A percentile compares a stretch with the other conserved stretches of the same genome.
phyloP scores from a whole-genome alignment of 2,888 invertebrate genomes.

The Busseola fusca region DNA sequence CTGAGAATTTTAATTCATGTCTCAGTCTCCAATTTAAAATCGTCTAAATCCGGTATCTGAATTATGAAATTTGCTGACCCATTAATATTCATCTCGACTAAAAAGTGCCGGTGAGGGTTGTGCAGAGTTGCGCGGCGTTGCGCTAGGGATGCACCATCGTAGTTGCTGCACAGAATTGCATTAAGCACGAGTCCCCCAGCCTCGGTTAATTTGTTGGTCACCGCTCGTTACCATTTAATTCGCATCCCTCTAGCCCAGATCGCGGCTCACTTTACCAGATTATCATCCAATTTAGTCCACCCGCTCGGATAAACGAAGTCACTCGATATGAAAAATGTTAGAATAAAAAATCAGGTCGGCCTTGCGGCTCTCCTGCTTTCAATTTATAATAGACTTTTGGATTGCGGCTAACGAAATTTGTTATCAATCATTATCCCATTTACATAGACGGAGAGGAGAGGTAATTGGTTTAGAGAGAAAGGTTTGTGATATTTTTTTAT shows the following conservation, averaged over 20 bases:
- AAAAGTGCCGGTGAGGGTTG: constrained; percentile 48
- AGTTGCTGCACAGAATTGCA: constrained; percentile 67
- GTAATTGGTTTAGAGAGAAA: constrained; percentile 45
- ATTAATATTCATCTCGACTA: constrained; percentile 58
- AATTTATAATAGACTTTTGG: constrained; percentile 59
- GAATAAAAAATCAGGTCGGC: constrained; percentile 58
- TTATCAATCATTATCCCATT: constrained; percentile 56
- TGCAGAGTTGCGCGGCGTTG: constrained; percentile 15
- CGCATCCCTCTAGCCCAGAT: constrained; percentile 61
- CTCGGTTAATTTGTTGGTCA: constrained; percentile 77
- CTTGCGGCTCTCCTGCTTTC: constrained; percentile 51
- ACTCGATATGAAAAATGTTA: constrained; percentile 63
- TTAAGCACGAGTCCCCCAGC: constrained; percentile 69
- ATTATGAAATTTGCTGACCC: constrained; percentile 56
- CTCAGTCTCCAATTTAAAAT: constrained; percentile 43
- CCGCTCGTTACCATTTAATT: constrained; percentile 77
- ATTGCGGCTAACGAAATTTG: constrained; percentile 58
- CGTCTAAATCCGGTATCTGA: constrained; percentile 39
- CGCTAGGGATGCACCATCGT: constrained; percentile 38
- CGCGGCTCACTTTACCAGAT: constrained; percentile 65
- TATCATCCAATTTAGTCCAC: constrained; percentile 65
- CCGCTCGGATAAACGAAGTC: constrained; percentile 62
- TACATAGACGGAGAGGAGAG: constrained; percentile 50
- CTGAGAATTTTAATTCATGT: constrained; percentile 33
- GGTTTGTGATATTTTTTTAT: constrained; percentile 36